Percentiles rank a stretch among this genome's conserved stretches.
phyloP scores from a whole-genome alignment of 2,888 invertebrate genomes.

The Alcis repandata region DNA sequence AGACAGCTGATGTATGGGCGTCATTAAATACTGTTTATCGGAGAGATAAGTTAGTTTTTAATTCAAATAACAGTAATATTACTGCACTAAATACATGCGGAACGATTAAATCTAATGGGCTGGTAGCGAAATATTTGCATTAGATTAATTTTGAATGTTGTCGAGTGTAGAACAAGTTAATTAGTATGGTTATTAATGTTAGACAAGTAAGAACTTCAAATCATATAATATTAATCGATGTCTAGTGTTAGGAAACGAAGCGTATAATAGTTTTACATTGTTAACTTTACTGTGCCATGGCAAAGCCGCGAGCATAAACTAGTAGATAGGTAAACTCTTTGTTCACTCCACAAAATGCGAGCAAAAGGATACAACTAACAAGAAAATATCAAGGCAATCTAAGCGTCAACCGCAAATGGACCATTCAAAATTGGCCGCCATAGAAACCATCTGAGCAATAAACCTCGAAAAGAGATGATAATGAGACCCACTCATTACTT shows the following conservation, averaged over 20 bases:
- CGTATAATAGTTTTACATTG: too few species aligned
- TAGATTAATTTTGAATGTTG: neutral
- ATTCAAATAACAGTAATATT: constrained; percentile 12
- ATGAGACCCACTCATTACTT: constrained; percentile 43
- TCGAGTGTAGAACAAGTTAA: neutral
- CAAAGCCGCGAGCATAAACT: too few species aligned
- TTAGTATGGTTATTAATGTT: neutral
- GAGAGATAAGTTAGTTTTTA: constrained; percentile 9
- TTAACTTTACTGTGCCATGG: too few species aligned
- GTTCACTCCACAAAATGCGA: too few species aligned
- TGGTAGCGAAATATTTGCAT: constrained; percentile 5
- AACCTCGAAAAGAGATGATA: constrained; percentile 47
- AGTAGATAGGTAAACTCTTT: too few species aligned
- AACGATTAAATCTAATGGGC: constrained; percentile 1
- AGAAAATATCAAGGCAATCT: constrained; percentile 12
- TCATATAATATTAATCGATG: too few species aligned
- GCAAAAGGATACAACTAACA: too few species aligned
- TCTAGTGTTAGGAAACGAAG: too few species aligned
- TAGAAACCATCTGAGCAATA: constrained; percentile 40
- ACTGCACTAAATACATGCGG: constrained; percentile 8
- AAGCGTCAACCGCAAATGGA: constrained; percentile 20
- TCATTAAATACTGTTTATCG: constrained; percentile 12
- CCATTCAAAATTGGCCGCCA: constrained; percentile 25
- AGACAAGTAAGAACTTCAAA: neutral
- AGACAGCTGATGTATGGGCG: constrained; percentile 14